Base-by-base conservation (phyloP, 2,113 vertebrate genomes). In the Callionymus lyra region DNA sequence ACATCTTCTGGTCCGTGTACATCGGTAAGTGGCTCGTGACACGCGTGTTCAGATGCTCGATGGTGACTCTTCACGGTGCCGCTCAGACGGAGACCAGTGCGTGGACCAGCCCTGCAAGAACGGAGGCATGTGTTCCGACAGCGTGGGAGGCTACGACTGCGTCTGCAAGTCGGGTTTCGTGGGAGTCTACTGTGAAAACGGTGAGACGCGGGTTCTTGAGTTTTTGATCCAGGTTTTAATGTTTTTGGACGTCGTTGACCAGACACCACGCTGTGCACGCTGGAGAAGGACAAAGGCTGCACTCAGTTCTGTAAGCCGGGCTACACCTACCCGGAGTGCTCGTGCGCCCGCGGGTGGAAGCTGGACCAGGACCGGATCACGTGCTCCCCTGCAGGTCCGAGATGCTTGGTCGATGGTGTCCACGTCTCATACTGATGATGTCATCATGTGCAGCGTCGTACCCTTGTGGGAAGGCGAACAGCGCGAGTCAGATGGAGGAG, bases 1-100 rank as follows among this genome's bases (percentile, higher is more conserved):
- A 87, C 40, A 85, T 87, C 58, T 87, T 87, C 70, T 87, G 86
- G 86, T 77, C 86, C 1, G 79, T 87, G 48, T 87, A 87, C 15
- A 50, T 87, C 4, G 86, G 84, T 87, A 57, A 82, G 86, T 81
- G 43, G 39, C 31, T n/a, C 6, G 9, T 9, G 0, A 33, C 6
- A 12, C 6, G 5, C 8, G 8, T 1, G 9, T 10, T 27, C 21
- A 27, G 21, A 5, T 17, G 6, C n/a, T 2, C 32, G 41, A 15
- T 11, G 14, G 13, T 16, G 3, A 15, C 12, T 6, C n/a, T 6
- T 31, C 6, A 27, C 18, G 8, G 11, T 42, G 44, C 17, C 34
- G 18, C 32, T 32, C 38, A 88, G 86, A 88, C n/a, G 85, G 85
- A 48, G 86, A 88, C 60, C 85, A 88, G 70, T 88, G 85, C 48